Evolutionary conservation across 2,113 vertebrate species (phyloP), one percentile per base, ranked within the genome.

Genomic region (Cryptotis parvus): DNA sequence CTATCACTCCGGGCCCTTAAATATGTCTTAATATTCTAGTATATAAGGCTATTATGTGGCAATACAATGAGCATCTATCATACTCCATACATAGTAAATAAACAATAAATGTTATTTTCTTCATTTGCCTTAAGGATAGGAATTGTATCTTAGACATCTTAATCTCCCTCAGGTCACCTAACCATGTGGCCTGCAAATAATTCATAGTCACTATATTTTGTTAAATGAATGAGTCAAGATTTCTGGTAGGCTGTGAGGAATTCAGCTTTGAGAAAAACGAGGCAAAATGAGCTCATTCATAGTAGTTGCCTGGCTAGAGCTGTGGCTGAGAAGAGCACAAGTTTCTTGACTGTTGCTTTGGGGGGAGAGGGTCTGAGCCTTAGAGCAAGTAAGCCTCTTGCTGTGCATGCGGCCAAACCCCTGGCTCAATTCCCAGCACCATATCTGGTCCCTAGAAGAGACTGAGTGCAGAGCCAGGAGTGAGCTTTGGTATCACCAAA

Each of bases 131-230:
- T 15, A 49, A 35, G 76, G 29, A 4, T 10, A 82, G 27, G 29
- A 87, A 68, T 82, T 90, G 9, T 87, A 78, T 92, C 55, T 73
- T 45, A 45, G 16, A 58, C 18, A 37, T 33, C 77, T 65, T 52
- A 72, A 72, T 66, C 66, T 93, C 29, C 49, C 12, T 26, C 27
- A 27, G 33, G 52, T 35, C 24, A 55, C 14, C 26, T 68, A 68
- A 14, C 37, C 58, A 41, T 37, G 26, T 43, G 37, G 27, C 63
- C 84, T 85, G 49, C 31, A 91, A 55, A 77, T 81, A 65, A 76
- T 45, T 65, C 15, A 7, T 70, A 15, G 18, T 77, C 43, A 76
- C 5, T 65, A 33, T 55, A 15, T 89, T 93, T 41, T 45, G 29
- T 45, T 85, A 61, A 72, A 39, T 33, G 37, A 78, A 78, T 76